A percentile compares a stretch with the other conserved stretches of the same genome.
Evolutionary conservation across 1,140 invertebrate species (phyloP).

Genomic region (Bilobella aurantiaca): DNA sequence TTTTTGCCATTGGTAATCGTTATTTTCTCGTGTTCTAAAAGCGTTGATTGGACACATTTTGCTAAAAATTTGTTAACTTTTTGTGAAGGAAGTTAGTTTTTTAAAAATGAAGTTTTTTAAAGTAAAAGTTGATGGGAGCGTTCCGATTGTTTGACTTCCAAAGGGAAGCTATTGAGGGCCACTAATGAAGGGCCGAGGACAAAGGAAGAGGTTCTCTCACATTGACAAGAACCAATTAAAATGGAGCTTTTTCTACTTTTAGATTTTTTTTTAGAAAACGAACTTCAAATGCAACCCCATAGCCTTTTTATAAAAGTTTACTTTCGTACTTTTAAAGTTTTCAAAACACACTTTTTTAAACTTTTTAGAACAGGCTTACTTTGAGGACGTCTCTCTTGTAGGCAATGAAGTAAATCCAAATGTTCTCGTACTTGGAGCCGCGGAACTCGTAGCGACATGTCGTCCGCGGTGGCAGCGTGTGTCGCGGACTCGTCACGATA

Average conservation of each 20-base stretch:
- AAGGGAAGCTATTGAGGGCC: not conserved
- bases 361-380: constrained; percentile 12
- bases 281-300: not conserved
- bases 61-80: too few species aligned
- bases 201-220: not conserved
- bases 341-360: not conserved
- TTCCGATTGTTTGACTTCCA: too few species aligned
- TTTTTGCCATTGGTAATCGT: too few species aligned
- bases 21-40: too few species aligned
- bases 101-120: too few species aligned
- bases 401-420: constrained; percentile 78
- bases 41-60: too few species aligned
- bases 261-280: too few species aligned
- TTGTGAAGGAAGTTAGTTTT: too few species aligned
- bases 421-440: constrained; percentile 60
- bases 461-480: constrained; percentile 70
- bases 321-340: not conserved
- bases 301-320: not conserved
- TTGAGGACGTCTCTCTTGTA: constrained; percentile 45
- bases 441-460: constrained; percentile 75
- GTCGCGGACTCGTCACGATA: constrained; percentile 60
- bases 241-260: too few species aligned
- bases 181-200: not conserved
- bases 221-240: not conserved
- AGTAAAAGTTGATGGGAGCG: too few species aligned